phyloP scores from a whole-genome alignment of 2,888 invertebrate genomes.

The Tinea pellionella region DNA sequence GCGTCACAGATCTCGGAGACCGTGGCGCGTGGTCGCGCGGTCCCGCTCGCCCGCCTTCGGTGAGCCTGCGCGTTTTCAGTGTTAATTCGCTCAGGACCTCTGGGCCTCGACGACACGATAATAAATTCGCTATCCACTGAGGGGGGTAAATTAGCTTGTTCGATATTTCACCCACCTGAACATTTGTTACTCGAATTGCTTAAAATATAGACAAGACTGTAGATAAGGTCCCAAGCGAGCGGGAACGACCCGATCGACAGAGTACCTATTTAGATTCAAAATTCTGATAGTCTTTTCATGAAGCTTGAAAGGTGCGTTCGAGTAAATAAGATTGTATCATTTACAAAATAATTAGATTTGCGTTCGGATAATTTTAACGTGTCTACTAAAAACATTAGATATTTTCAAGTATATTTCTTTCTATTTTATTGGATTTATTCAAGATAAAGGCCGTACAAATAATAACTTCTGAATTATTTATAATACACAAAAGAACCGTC shows the following conservation, averaged over 20 bases:
- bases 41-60: neutral
- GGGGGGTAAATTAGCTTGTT: conserved; percentile 13
- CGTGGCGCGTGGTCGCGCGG: neutral
- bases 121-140: conserved; percentile 6
- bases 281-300: conserved; percentile 11
- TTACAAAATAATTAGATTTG: conserved; percentile 10
- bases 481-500: no score
- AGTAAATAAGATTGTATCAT: conserved; percentile 6
- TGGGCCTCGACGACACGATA: conserved; percentile 8
- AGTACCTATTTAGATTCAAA: conserved; percentile 5
- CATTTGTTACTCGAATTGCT: conserved; percentile 10
- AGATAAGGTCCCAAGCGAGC: conserved; percentile 1
- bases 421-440: neutral
- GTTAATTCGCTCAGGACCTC: conserved; percentile 13
- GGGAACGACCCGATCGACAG: conserved; percentile 5
- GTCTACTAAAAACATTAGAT: no score
- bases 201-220: conserved; percentile 11
- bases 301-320: conserved; percentile 1
- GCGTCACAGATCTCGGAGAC: conserved; percentile 9
- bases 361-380: neutral
- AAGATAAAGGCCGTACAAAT: no score
- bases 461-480: no score
- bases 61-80: neutral
- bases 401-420: no score
- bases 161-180: conserved; percentile 12